Evolutionary conservation across 2,113 vertebrate genomes (phyloP).

Genomic region (Saimiri boliviensis): DNA sequence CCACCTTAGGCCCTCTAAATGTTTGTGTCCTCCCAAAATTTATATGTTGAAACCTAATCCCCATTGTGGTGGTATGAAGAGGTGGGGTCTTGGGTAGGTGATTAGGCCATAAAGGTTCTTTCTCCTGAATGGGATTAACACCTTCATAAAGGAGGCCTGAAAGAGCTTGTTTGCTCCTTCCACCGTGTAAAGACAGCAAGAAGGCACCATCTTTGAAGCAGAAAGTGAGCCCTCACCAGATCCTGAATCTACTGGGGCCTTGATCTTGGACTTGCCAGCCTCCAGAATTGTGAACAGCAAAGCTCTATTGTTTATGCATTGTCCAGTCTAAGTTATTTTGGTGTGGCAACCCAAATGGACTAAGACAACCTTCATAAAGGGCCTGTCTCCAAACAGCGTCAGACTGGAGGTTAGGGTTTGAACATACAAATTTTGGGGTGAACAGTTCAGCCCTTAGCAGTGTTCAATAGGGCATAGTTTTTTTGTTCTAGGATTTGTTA

Average conservation of each 20-base stretch:
- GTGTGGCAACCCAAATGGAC: not conserved
- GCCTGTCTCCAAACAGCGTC: not conserved
- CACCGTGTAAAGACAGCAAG: not conserved
- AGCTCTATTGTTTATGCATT: not conserved
- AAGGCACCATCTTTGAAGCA: not conserved
- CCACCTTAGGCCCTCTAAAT: not conserved
- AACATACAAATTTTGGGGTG: not conserved
- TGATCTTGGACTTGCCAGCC: not conserved
- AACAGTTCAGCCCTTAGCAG: not conserved
- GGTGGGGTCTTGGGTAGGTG: not conserved
- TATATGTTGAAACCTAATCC: not conserved
- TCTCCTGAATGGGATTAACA: not conserved
- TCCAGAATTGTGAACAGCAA: not conserved
- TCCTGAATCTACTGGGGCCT: not conserved
- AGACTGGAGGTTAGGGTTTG: not conserved
- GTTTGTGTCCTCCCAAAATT: not conserved
- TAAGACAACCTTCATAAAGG: not conserved
- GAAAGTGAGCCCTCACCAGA: not conserved
- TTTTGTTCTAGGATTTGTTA: not conserved
- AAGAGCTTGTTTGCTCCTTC: not conserved
- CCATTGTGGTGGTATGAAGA: not conserved
- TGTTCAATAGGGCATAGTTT: not conserved
- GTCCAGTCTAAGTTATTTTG: not conserved
- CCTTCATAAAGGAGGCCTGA: not conserved
- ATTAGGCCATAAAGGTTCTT: not conserved